Percentiles rank a stretch among this genome's conserved stretches.
These are phyloP conservation scores for Amphiprion percula DNA, from an alignment of 2,113 vertebrate species.

Conservation along the genomic window DNA sequence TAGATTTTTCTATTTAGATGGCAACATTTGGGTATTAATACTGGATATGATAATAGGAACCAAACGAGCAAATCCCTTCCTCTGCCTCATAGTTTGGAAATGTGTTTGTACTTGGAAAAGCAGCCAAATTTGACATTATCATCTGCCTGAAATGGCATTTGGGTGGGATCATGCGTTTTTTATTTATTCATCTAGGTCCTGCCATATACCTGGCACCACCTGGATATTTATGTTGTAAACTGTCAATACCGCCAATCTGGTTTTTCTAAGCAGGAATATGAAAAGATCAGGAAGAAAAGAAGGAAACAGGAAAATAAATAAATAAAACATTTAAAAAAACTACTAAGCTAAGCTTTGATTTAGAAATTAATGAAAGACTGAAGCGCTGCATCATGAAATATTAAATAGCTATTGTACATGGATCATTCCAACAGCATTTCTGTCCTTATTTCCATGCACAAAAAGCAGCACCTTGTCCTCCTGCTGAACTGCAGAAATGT, in stretches of 20 bases:
- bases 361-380: conserved; percentile 39
- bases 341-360: conserved; percentile 12
- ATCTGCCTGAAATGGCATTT: conserved; percentile 46
- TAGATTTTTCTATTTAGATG: conserved; percentile 77
- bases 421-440: conserved; percentile 6
- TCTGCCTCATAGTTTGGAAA: conserved; percentile 20
- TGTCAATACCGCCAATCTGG: conserved; percentile 42
- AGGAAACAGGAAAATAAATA: background rate
- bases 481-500: conserved; percentile 25
- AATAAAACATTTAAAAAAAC: background rate
- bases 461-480: background rate
- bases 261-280: conserved; percentile 16
- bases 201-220: conserved; percentile 29
- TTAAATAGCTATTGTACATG: conserved; percentile 41
- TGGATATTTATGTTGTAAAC: conserved; percentile 2
- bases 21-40: conserved; percentile 60
- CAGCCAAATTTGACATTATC: conserved; percentile 58
- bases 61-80: conserved; percentile 57
- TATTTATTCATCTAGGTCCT: conserved; percentile 28
- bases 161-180: conserved; percentile 33
- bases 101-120: conserved; percentile 30
- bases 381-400: conserved; percentile 47
- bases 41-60: conserved; percentile 57
- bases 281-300: conserved; percentile 1
- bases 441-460: conserved; percentile 2